phyloP scores from a whole-genome alignment of 2,113 vertebrate genomes.

The Enhydra lutris region DNA sequence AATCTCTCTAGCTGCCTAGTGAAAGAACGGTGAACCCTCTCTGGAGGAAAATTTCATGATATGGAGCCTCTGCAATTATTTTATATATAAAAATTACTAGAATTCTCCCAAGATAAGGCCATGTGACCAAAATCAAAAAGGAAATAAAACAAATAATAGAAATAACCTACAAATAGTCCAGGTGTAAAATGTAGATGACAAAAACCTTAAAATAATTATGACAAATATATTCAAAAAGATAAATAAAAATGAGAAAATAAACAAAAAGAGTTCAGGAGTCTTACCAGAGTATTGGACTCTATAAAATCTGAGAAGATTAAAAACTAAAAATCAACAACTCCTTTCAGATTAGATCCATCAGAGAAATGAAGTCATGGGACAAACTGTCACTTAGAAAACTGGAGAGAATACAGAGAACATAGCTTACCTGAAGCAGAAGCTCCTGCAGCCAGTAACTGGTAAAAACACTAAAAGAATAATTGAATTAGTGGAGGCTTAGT shows the following conservation, averaged over 20 bases:
- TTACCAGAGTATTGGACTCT: background rate
- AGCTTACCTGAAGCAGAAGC: background rate
- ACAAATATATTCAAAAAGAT: background rate
- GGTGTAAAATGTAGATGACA: background rate
- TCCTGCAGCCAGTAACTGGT: background rate
- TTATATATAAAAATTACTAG: background rate
- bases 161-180: background rate
- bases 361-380: background rate
- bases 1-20: background rate
- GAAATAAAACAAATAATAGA: background rate
- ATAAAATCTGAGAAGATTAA: background rate
- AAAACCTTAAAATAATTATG: background rate
- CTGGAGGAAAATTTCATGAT: background rate
- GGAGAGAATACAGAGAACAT: background rate
- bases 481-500: background rate
- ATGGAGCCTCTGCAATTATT: background rate
- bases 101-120: background rate
- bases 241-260: background rate
- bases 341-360: background rate
- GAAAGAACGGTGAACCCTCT: background rate
- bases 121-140: background rate
- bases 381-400: background rate
- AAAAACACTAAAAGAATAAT: background rate
- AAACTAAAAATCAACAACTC: background rate
- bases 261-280: background rate